Percentiles rank a stretch among this genome's conserved stretches.
Evolutionary conservation across 1,140 invertebrate genomes (phyloP).

Genomic region (Listronotus oregonensis): DNA sequence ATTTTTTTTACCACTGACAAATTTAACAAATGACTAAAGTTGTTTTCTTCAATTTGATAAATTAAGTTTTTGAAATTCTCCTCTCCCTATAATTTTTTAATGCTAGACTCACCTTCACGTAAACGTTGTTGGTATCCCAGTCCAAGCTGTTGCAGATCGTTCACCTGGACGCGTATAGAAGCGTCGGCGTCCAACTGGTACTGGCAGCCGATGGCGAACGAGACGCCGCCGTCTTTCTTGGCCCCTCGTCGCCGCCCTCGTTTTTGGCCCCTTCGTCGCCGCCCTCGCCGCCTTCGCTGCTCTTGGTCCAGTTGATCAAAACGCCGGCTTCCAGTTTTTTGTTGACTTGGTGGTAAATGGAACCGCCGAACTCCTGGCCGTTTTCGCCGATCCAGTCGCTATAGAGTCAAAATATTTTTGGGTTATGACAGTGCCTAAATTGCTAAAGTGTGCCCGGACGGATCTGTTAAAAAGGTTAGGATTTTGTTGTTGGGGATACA

Average conservation of each 20-base stretch:
- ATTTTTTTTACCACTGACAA: too few relatives aligned
- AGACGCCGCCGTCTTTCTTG: too few relatives aligned
- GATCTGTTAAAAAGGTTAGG: background rate
- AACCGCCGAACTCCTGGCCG: constrained; percentile 88
- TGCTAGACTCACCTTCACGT: constrained; percentile 75
- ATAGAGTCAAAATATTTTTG: constrained; percentile 51
- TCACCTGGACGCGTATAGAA: constrained; percentile 85
- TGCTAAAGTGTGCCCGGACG: background rate
- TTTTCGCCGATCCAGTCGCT: constrained; percentile 85
- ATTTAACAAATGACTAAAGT: too few relatives aligned
- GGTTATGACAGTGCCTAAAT: too few relatives aligned
- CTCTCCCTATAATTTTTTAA: too few relatives aligned
- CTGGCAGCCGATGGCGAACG: constrained; percentile 67
- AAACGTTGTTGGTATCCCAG: constrained; percentile 92
- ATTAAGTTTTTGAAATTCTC: too few relatives aligned
- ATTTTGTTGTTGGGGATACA: too few relatives aligned
- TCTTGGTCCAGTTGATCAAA: constrained; percentile 80
- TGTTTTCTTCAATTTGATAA: too few relatives aligned
- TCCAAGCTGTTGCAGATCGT: constrained; percentile 89
- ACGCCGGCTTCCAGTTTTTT: constrained; percentile 85
- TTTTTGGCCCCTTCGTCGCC: constrained; percentile 71
- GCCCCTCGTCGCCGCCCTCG: too few relatives aligned
- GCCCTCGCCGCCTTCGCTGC: constrained; percentile 54
- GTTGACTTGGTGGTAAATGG: constrained; percentile 91
- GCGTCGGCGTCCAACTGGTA: constrained; percentile 84